phyloP scores from a whole-genome alignment of 2,888 invertebrate genomes.

The Graphium colonna region DNA sequence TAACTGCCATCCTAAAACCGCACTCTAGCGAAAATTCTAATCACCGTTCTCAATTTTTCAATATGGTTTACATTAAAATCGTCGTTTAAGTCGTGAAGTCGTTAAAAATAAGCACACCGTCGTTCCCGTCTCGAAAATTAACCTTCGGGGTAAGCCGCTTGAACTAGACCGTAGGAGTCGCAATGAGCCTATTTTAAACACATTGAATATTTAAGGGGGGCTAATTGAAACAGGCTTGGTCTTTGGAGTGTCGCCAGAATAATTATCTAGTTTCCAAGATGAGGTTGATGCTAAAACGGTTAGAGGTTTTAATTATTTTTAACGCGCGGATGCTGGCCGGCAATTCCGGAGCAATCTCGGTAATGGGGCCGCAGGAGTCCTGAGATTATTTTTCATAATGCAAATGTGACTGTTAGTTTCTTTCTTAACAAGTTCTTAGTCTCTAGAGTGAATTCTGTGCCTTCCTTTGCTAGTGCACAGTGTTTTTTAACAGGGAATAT shows the following conservation, averaged over 20 bases:
- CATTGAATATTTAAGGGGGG: conserved; percentile 80
- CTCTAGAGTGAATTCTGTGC: background rate
- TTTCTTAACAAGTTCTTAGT: too few species aligned
- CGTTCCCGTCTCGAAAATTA: conserved; percentile 70
- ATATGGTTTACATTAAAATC: conserved; percentile 43
- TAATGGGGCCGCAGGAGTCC: conserved; percentile 23
- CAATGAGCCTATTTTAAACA: conserved; percentile 77
- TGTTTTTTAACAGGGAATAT: too few species aligned
- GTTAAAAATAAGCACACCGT: conserved; percentile 63
- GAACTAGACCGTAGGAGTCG: conserved; percentile 60
- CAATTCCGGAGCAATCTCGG: conserved; percentile 33
- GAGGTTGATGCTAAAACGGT: conserved; percentile 76
- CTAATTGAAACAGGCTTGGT: conserved; percentile 80
- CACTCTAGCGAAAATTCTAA: too few species aligned
- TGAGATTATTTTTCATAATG: conserved; percentile 5
- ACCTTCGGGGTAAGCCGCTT: conserved; percentile 68
- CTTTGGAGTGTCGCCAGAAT: conserved; percentile 79
- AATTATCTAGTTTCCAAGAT: conserved; percentile 76
- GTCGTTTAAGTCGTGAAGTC: conserved; percentile 57
- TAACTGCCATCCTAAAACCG: too few species aligned
- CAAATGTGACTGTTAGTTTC: background rate
- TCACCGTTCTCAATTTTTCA: too few species aligned
- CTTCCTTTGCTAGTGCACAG: background rate
- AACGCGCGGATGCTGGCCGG: conserved; percentile 35
- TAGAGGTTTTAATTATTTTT: conserved; percentile 50